These are phyloP conservation scores for Poeciliopsis gracilis DNA, from an alignment of 2,797 vertebrate species.

Conservation along the genomic window DNA sequence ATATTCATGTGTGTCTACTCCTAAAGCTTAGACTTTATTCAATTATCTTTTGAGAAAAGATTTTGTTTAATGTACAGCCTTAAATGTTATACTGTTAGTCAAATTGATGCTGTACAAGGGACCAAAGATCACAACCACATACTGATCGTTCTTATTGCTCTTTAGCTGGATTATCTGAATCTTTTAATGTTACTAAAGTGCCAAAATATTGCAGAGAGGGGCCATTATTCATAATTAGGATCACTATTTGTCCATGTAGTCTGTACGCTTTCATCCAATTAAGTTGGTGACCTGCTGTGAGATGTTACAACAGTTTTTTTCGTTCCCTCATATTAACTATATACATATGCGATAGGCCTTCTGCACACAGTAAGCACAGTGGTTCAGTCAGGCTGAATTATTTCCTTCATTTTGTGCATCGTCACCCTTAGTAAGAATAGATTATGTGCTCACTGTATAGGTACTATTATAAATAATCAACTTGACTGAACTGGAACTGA, in stretches of 20 bases:
- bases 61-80: not conserved
- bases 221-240: slow-evolving; percentile 6
- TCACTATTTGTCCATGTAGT: not conserved
- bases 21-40: not conserved
- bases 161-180: not conserved
- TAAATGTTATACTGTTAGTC: not conserved
- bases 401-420: slow-evolving; percentile 1
- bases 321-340: not conserved
- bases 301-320: not conserved
- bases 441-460: not conserved
- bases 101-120: not conserved
- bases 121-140: not conserved
- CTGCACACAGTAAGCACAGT: not conserved
- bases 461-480: not conserved
- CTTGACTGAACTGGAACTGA: not conserved
- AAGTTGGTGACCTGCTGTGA: slow-evolving; percentile 9
- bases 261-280: not conserved
- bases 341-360: not conserved
- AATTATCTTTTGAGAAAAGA: not conserved
- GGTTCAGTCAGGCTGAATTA: not conserved
- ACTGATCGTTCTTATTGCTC: not conserved
- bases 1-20: not conserved
- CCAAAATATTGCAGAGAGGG: not conserved
- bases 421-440: not conserved
- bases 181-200: not conserved